phyloP scores from a whole-genome alignment of 2,797 vertebrate species.

The Vespertilio murinus region DNA sequence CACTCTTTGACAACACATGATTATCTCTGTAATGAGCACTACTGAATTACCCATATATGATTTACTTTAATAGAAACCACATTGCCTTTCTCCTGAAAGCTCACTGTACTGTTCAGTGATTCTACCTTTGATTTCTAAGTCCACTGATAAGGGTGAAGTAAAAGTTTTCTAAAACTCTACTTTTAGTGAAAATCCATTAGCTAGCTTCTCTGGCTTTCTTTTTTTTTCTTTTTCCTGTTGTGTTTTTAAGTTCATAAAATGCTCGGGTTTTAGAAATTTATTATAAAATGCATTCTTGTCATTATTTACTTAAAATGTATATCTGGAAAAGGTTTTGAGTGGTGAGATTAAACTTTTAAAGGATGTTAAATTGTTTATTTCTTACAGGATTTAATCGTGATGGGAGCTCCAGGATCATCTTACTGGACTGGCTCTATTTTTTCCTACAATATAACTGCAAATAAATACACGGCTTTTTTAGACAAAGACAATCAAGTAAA shows the following conservation, averaged over 20 bases:
- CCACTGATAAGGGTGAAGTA: not conserved
- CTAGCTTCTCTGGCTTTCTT: not conserved
- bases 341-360: conserved; percentile 3
- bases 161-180: not conserved
- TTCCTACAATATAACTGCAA: conserved; percentile 89
- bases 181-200: not conserved
- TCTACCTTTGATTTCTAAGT: conserved; percentile 14
- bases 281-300: not conserved
- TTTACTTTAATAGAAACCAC: conserved; percentile 25
- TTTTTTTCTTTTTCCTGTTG: not conserved
- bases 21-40: conserved; percentile 23
- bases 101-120: not conserved
- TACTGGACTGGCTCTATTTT: conserved; percentile 97
- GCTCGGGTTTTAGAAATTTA: not conserved
- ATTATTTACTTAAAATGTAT: not conserved
- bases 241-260: not conserved
- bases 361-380: conserved; percentile 55
- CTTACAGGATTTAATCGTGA: conserved; percentile 94
- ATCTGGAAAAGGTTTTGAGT: not conserved
- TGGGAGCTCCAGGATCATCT: conserved; percentile 95
- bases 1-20: not conserved
- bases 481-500: conserved; percentile 88
- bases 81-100: not conserved
- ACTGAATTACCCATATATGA: conserved; percentile 36
- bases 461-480: conserved; percentile 86